These are phyloP conservation scores for Tenrec ecaudatus DNA, from an alignment of 2,113 vertebrate genomes.

Conservation along the genomic window DNA sequence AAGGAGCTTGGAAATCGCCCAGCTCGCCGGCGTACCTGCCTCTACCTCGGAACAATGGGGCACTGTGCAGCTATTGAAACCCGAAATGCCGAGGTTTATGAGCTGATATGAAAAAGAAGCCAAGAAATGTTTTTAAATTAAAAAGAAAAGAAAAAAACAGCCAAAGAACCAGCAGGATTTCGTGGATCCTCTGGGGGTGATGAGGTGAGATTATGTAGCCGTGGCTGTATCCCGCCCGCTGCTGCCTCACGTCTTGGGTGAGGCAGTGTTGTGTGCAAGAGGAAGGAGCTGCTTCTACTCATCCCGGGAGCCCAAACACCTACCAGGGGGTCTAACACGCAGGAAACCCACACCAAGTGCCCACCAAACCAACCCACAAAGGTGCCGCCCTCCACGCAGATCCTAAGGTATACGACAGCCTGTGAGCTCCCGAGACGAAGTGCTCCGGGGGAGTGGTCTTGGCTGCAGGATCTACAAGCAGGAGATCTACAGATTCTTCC, in stretches of 20 bases:
- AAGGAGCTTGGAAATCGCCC: not conserved
- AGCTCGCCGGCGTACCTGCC: not conserved
- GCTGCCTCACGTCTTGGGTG: no score
- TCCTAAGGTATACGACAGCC: no score
- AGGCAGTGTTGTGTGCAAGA: not conserved
- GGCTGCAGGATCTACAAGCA: no score
- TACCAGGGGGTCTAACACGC: not conserved
- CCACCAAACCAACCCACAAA: no score
- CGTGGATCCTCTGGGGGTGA: no score
- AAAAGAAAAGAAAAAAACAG: not conserved
- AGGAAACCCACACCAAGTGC: not conserved
- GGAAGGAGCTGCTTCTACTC: not conserved
- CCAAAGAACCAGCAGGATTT: accelerated
- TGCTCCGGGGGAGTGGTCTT: no score
- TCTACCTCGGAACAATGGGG: not conserved
- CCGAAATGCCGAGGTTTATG: not conserved
- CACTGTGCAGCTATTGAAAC: not conserved
- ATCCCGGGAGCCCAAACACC: no score
- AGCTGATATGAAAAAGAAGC: not conserved
- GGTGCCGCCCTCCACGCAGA: no score
- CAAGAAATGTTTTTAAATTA: not conserved
- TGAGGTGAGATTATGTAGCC: not conserved
- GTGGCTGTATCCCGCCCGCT: not conserved
- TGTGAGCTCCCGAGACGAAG: no score
- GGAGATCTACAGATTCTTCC: no score